phyloP scores from a whole-genome alignment of 1,140 invertebrate species.

The Neodiprion lecontei region DNA sequence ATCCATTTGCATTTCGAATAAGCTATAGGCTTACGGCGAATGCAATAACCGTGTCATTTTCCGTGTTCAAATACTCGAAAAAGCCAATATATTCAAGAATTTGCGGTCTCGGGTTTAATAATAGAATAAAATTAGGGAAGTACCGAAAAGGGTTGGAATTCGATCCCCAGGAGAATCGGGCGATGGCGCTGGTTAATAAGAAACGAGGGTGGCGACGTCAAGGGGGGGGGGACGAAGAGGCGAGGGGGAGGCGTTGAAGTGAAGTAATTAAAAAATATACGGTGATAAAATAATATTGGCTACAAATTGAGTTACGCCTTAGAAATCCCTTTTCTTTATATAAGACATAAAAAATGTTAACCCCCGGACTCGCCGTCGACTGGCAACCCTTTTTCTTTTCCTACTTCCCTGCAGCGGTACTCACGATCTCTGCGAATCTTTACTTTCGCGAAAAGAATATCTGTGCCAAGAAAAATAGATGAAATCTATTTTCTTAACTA shows the following conservation, averaged over 20 bases:
- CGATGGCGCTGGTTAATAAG: conserved; percentile 51
- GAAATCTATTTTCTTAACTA: too few species aligned
- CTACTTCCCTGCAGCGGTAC: background rate
- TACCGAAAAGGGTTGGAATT: conserved; percentile 52
- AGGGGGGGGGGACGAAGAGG: conserved; percentile 28
- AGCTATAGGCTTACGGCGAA: background rate
- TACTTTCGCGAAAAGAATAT: too few species aligned
- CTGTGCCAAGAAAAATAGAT: too few species aligned
- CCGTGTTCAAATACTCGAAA: background rate
- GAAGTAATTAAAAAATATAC: conserved; percentile 58
- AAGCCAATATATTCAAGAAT: conserved; percentile 6
- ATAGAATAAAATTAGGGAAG: conserved; percentile 41
- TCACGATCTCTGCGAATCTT: background rate
- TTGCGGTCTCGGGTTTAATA: conserved; percentile 29
- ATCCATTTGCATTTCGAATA: background rate
- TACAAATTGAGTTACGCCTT: conserved; percentile 52
- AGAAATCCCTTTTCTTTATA: conserved; percentile 38
- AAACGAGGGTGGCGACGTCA: conserved; percentile 30
- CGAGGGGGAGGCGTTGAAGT: conserved; percentile 43
- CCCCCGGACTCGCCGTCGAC: background rate
- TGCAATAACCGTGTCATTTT: background rate
- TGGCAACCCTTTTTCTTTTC: background rate
- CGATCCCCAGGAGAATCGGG: conserved; percentile 46
- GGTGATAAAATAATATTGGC: conserved; percentile 58
- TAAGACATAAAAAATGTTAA: conserved; percentile 48